Conservation (phyloP, 2,113 vertebrate genomes). For the Trinectes maculatus region DNA sequence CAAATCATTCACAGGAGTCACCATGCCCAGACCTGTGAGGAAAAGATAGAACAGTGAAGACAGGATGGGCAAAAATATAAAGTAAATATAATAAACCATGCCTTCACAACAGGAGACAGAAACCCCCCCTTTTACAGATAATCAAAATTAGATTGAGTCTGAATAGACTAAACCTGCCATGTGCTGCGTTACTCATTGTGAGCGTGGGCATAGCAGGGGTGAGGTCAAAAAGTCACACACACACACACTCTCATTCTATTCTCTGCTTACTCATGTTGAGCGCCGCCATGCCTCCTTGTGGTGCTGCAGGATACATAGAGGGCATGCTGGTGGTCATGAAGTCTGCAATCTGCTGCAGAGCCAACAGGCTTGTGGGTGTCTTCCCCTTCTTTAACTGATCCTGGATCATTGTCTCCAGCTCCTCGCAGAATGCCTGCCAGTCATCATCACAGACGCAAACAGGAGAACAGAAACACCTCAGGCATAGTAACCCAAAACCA, state of each 20-base stretch:
- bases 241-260: conserved; percentile 1
- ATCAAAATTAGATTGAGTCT: neutral
- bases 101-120: neutral
- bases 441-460: neutral
- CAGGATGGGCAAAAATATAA: neutral
- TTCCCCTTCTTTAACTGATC: conserved; percentile 98
- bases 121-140: neutral
- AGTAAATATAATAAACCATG: neutral
- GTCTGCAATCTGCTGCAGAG: conserved; percentile 97
- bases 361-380: conserved; percentile 94
- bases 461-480: neutral
- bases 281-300: conserved; percentile 96
- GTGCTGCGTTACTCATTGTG: conserved; percentile 33
- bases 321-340: conserved; percentile 96
- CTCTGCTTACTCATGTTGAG: conserved; percentile 95
- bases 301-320: conserved; percentile 93
- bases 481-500: neutral
- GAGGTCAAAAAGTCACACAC: conserved; percentile 35
- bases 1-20: conserved; percentile 97
- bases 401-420: conserved; percentile 98
- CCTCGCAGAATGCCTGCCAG: conserved; percentile 96
- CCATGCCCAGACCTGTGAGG: conserved; percentile 93
- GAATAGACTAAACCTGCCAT: conserved; percentile 24
- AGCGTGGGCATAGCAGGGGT: conserved; percentile 1
- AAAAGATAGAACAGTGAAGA: neutral